Evolutionary conservation across 2,113 vertebrate species (phyloP), one percentile per base, ranked within the genome.

Genomic region (Passer montanus): DNA sequence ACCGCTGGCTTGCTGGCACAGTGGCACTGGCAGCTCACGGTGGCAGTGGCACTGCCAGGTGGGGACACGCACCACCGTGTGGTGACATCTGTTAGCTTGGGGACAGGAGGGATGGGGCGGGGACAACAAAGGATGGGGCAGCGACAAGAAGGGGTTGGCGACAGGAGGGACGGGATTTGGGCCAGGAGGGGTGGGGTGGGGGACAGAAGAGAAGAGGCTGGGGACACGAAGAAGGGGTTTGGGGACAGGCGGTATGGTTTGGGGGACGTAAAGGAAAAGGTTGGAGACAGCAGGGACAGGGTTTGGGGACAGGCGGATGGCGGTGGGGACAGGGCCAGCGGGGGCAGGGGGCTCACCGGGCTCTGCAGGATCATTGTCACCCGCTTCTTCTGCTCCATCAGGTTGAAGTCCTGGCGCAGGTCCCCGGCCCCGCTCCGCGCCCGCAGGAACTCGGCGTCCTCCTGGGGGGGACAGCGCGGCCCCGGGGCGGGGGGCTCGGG

Each of bases 311-410:
- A 28, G 4, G 24, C 24, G 3, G 35, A 20, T 13, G 43, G 28
- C 20, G 13, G 2, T 7, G n/a, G 37, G 31, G 27, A 62, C 28
- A 24, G 52, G 33, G 43, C 46, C 13, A 6, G 20, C 26, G 14
- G 11, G 53, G 52, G 46, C 15, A 8, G 41, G 27, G 52, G 52
- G 7, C 98, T 97, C 95, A 98, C 98, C 3, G 99, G 99, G 96
- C 99, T 99, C 97, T 99, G 99, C 55, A 99, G 98, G 77, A 99
- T 99, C 97, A 99, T 98, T 93, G 99, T 99, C 84, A 99, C 99
- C 11, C 98, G 97, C 80, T 99, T 99, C 97, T 99, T 99, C 92
- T 99, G 98, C 86, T 98, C 98, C 91, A 98, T 98, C 81, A 98
- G 97, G 67, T 98, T 98, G 91, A 99, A 98, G 14, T 98, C 98